A percentile compares a stretch with the other conserved stretches of the same genome.
Conservation (phyloP, 2,113 vertebrate genomes). For the Peromyscus polionotus region DNA sequence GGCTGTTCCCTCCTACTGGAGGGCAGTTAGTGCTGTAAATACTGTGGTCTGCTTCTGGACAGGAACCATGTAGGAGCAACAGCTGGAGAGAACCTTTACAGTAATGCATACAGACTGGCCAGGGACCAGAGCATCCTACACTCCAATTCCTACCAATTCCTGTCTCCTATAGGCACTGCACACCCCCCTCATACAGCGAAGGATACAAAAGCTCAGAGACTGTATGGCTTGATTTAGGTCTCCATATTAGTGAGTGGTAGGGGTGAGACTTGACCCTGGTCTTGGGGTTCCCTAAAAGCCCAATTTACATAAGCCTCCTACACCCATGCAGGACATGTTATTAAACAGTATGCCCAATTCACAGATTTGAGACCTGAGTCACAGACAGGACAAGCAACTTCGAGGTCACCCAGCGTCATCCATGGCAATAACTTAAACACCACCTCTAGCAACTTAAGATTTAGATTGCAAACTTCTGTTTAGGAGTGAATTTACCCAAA, state of each 20-base stretch:
- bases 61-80: neutral
- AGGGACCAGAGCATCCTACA: neutral
- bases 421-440: neutral
- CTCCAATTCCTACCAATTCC: neutral
- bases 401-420: slow-evolving; percentile 29
- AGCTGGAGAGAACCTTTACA: neutral
- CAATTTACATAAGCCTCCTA: neutral
- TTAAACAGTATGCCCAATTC: neutral
- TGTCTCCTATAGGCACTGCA: neutral
- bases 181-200: neutral
- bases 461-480: neutral
- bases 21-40: neutral
- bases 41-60: neutral
- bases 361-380: neutral
- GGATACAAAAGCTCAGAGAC: neutral
- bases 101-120: too few species aligned
- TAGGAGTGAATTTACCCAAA: neutral
- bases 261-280: slow-evolving; percentile 5
- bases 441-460: neutral
- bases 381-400: slow-evolving; percentile 48
- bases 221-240: neutral
- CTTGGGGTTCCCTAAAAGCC: neutral
- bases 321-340: neutral
- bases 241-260: neutral
- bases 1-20: neutral